Conservation (phyloP, 2,113 vertebrate species). For the Nanorana parkeri region DNA sequence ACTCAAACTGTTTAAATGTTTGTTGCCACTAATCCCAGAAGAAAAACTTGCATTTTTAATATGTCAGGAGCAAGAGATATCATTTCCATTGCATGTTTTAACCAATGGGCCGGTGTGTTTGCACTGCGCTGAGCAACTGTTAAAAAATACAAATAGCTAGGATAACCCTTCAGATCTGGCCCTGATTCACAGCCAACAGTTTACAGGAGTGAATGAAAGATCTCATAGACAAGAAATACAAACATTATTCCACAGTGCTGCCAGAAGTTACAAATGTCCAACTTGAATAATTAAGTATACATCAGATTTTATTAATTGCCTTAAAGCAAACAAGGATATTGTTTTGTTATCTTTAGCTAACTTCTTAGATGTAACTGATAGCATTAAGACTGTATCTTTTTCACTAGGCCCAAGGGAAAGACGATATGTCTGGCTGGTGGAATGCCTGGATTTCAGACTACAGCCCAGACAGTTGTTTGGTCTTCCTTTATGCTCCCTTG, state of each 20-base stretch:
- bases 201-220: slow-evolving; percentile 22
- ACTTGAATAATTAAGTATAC: slow-evolving; percentile 32
- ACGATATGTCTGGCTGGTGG: slow-evolving; percentile 30
- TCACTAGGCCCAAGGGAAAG: slow-evolving; percentile 11
- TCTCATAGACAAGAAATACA: slow-evolving; percentile 17
- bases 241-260: slow-evolving; percentile 18
- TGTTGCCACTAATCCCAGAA: slow-evolving; percentile 35
- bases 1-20: slow-evolving; percentile 29
- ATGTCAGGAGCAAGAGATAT: slow-evolving; percentile 24
- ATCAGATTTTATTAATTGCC: slow-evolving; percentile 33
- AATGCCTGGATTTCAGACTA: background rate
- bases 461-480: too few species aligned
- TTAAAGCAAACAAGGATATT: slow-evolving; percentile 38
- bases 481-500: too few species aligned
- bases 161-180: slow-evolving; percentile 23
- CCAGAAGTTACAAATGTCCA: slow-evolving; percentile 38
- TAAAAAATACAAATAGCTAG: slow-evolving; percentile 25
- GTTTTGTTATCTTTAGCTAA: slow-evolving; percentile 28
- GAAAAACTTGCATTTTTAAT: slow-evolving; percentile 24
- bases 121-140: slow-evolving; percentile 10
- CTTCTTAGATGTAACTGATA: slow-evolving; percentile 24
- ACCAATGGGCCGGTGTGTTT: slow-evolving; percentile 22
- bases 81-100: slow-evolving; percentile 25
- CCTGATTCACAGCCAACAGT: background rate
- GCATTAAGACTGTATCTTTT: slow-evolving; percentile 1